Evolutionary conservation across 2,888 invertebrate genomes (phyloP).

Genomic region (Melitaea athalia): DNA sequence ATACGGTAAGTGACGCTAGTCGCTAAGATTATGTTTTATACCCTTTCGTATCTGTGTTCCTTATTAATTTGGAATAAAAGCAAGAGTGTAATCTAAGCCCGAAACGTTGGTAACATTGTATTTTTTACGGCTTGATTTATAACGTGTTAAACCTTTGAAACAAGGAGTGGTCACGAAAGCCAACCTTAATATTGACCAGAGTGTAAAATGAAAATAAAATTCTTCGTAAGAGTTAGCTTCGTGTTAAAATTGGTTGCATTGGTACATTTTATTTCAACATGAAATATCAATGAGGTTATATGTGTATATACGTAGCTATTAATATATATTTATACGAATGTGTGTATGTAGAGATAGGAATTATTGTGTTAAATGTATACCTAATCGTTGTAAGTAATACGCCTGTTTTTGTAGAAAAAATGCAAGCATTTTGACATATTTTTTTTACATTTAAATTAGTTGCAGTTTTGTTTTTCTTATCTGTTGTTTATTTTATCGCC

Average conservation of each 20-base stretch:
- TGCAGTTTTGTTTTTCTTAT: too few species aligned
- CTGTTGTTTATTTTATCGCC: too few species aligned
- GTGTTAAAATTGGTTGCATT: not conserved
- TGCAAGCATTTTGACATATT: not conserved
- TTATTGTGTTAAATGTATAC: not conserved
- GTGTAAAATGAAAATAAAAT: slow-evolving; percentile 23
- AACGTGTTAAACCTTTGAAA: slow-evolving; percentile 68
- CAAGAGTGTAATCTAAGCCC: slow-evolving; percentile 41
- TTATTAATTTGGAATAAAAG: slow-evolving; percentile 32
- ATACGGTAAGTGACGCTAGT: not conserved
- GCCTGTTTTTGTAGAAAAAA: not conserved
- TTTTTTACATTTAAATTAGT: too few species aligned
- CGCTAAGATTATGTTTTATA: not conserved
- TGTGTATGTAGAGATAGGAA: not conserved
- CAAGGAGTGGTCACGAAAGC: slow-evolving; percentile 66
- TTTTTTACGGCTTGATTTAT: slow-evolving; percentile 73
- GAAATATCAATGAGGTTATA: not conserved
- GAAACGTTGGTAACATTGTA: slow-evolving; percentile 69
- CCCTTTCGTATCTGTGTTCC: not conserved
- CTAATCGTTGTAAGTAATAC: not conserved
- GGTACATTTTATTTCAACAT: not conserved
- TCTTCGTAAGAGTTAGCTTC: not conserved
- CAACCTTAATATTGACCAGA: slow-evolving; percentile 41
- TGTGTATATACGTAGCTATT: too few species aligned
- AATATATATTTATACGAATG: too few species aligned